phyloP scores from a whole-genome alignment of 2,113 vertebrate species.

The Boleophthalmus pectinirostris region DNA sequence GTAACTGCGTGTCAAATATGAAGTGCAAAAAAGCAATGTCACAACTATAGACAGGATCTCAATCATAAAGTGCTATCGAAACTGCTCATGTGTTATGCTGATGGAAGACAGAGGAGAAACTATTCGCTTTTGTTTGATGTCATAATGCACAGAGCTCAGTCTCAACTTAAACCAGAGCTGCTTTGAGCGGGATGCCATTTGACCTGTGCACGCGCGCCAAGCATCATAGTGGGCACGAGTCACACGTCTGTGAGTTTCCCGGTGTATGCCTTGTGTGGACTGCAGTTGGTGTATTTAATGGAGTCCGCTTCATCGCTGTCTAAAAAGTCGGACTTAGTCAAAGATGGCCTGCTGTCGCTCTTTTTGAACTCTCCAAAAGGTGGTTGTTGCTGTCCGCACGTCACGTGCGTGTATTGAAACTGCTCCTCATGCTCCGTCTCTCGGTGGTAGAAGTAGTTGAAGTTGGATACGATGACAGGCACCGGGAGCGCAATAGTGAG shows the following conservation, averaged over 20 bases:
- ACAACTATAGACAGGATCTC: constrained; percentile 38
- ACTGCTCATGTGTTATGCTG: constrained; percentile 30
- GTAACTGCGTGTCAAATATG: constrained; percentile 42
- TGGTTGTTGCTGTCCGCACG: constrained; percentile 86
- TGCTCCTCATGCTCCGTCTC: constrained; percentile 95
- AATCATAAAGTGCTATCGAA: constrained; percentile 64
- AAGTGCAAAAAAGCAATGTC: constrained; percentile 33
- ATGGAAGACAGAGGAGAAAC: constrained; percentile 58
- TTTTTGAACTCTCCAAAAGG: constrained; percentile 81
- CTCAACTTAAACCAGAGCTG: constrained; percentile 50
- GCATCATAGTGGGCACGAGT: constrained; percentile 43
- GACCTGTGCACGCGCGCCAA: constrained; percentile 26
- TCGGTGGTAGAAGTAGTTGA: constrained; percentile 97
- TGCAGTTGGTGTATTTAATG: constrained; percentile 86
- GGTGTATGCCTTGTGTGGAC: constrained; percentile 81
- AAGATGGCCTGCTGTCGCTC: constrained; percentile 81
- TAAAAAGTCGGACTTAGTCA: constrained; percentile 84
- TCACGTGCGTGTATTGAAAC: constrained; percentile 90
- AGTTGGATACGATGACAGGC: constrained; percentile 95
- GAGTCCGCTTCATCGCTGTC: constrained; percentile 83
- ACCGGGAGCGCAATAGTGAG: constrained; percentile 93
- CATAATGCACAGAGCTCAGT: constrained; percentile 39
- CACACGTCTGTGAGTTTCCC: constrained; percentile 91
- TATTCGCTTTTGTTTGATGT: constrained; percentile 36
- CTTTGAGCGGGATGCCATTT: constrained; percentile 36